phyloP scores from a whole-genome alignment of 1,140 invertebrate genomes.

The Heliothis virescens region DNA sequence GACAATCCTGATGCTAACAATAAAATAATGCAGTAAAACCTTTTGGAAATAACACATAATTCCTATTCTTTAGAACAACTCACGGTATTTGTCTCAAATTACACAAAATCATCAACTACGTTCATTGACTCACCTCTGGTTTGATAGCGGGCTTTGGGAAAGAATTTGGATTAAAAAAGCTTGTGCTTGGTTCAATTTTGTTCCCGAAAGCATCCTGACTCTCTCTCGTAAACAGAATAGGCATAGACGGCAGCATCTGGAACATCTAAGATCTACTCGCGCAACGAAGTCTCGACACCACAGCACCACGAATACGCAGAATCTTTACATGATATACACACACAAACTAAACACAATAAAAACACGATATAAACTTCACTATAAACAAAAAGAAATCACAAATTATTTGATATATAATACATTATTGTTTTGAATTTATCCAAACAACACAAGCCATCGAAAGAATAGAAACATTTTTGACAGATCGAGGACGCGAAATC shows the following conservation, averaged over 20 bases:
- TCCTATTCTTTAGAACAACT: not conserved
- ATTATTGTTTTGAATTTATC: slow-evolving; percentile 64
- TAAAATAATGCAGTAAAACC: not conserved
- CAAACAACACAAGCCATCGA: slow-evolving; percentile 65
- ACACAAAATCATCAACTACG: slow-evolving; percentile 49
- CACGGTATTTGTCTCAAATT: slow-evolving; percentile 34
- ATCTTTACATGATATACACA: slow-evolving; percentile 63
- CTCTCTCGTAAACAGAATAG: slow-evolving; percentile 81
- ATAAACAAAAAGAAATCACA: slow-evolving; percentile 53
- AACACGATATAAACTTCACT: slow-evolving; percentile 48
- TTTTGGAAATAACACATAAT: not conserved
- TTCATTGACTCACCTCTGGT: slow-evolving; percentile 69
- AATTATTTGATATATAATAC: slow-evolving; percentile 52
- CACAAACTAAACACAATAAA: slow-evolving; percentile 55
- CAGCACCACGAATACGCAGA: slow-evolving; percentile 54
- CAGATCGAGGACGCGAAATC: slow-evolving; percentile 64
- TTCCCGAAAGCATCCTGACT: slow-evolving; percentile 80
- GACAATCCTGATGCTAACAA: not conserved
- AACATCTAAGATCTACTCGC: slow-evolving; percentile 63
- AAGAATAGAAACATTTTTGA: slow-evolving; percentile 73
- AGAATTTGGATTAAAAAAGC: slow-evolving; percentile 71
- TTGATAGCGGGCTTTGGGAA: slow-evolving; percentile 66
- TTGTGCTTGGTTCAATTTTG: slow-evolving; percentile 77
- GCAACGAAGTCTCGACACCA: slow-evolving; percentile 60
- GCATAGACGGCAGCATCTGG: slow-evolving; percentile 87